Evolutionary conservation across 2,888 invertebrate genomes (phyloP), one percentile per base, ranked within the genome.

Genomic region (Meloe dianella): DNA sequence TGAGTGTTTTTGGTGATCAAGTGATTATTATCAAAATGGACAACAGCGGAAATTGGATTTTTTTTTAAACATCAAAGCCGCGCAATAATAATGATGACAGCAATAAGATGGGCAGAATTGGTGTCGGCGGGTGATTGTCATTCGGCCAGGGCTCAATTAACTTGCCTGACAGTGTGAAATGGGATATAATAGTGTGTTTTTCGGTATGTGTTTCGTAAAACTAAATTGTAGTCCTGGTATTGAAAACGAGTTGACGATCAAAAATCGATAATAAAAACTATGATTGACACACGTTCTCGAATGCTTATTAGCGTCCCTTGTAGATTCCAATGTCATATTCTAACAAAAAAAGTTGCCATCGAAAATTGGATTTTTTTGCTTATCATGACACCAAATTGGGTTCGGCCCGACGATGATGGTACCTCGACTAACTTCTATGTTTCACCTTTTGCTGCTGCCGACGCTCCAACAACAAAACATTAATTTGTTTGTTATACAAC

Each of bases 351-450:
- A 69, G 63, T 68, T 63, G 62, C 67, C 69, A 67, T 73, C 69
- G 68, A 71, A 71, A 71, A 71, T 70, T 70, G 71, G 68, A 71
- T 73, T 73, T 74, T 72, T 71, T 73, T 72, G 69, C 72, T 72
- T 67, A 74, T 71, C 72, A 68, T 68, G 66, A 71, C 66, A 66
- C 69, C 71, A 72, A 73, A 70, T 70, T 70, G 70, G 67, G 67
- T 69, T 70, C 70, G 67, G 63, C 68, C 62, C 68, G 70, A 68
- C 68, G 63, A 65, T 65, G 67, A 70, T 66, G n/a, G 70, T 70
- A 68, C 72, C 64, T 72, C 73, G 74, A 74, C 74, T 64, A 73
- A 71, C 71, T 64, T 66, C 47, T 68, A 63, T 51, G 66, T 47
- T 59, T 61, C 65, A 66, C 68, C 68, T 41, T 66, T 68, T 68